phyloP scores from a whole-genome alignment of 2,797 vertebrate genomes.

The Margarornis squamiger region DNA sequence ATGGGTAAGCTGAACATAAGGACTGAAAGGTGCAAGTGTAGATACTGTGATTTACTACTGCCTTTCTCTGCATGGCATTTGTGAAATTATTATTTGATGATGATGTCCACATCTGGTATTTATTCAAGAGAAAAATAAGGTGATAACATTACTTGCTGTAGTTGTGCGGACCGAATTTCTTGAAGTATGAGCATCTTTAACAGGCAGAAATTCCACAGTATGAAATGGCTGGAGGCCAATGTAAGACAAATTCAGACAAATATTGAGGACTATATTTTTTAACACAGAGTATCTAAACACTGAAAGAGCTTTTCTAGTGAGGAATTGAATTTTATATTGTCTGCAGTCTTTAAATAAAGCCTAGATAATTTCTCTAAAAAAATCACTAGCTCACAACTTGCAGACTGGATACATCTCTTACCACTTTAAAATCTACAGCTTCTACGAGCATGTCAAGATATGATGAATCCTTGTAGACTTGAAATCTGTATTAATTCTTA shows the following conservation, averaged over 20 bases:
- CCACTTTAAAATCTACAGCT: background rate
- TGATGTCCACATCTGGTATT: background rate
- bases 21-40: background rate
- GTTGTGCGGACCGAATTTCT: background rate
- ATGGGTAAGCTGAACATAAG: background rate
- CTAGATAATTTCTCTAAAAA: background rate
- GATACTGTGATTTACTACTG: background rate
- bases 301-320: background rate
- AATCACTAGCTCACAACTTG: background rate
- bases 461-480: background rate
- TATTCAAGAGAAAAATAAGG: background rate
- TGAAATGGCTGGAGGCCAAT: background rate
- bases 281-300: background rate
- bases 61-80: background rate
- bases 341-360: background rate
- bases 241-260: background rate
- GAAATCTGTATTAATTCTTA: background rate
- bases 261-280: background rate
- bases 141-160: background rate
- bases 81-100: background rate
- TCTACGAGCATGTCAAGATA: background rate
- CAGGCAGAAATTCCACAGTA: background rate
- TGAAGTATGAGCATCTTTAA: background rate
- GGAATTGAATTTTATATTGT: background rate
- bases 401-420: background rate